Base-by-base conservation (phyloP, 1,140 invertebrate species). In the Atta cephalotes region DNA sequence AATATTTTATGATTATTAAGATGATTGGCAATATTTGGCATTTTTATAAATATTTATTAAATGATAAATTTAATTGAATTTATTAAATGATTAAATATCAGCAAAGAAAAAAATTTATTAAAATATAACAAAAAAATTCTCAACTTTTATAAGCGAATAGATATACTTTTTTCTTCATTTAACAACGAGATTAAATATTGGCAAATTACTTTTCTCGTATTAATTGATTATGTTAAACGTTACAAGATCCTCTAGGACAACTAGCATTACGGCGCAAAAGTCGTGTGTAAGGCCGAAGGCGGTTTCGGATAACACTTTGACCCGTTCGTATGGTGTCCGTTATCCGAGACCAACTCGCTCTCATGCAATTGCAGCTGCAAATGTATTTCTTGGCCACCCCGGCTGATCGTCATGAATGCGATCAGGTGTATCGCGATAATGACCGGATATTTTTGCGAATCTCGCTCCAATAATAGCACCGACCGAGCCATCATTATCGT, bases 261-360 rank as follows among this genome's bases (percentile, higher is more conserved):
- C 28, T 72, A 9, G 51, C 51, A 6, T 70, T 39, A 35, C 1
- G 12, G 14, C 16, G 9, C 70, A 39, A 31, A 31, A 76, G 35
- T 21, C 14, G 18, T 51, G 3, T 74, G 3, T 76, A 21, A 25
- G 9, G 7, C 35, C 58, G 58, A 85, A 76, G 77, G 74, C 62
- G 49, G 68, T 82, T 77, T 91, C 87, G 72, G 53, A 90, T 91
- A 90, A 79, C 89, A 53, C 70, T 76, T 87, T 60, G 56, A 84
- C 70, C 49, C 56, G 51, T 80, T 82, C 35, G 21, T 25, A 49
- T 18, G 56, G 89, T 81, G 71, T 91, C 72, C 6, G 89, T 68
- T 91, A 90, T 86, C 89, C n/a, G 89, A 90, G 66, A 25, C 88
- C 49, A 51, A 45, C 2, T 84, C 31, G 68, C 49, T 45, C 72